A percentile compares a stretch with the other conserved stretches of the same genome.
Conservation (phyloP, 2,113 vertebrate genomes). For the Notarius lentiginosus region DNA sequence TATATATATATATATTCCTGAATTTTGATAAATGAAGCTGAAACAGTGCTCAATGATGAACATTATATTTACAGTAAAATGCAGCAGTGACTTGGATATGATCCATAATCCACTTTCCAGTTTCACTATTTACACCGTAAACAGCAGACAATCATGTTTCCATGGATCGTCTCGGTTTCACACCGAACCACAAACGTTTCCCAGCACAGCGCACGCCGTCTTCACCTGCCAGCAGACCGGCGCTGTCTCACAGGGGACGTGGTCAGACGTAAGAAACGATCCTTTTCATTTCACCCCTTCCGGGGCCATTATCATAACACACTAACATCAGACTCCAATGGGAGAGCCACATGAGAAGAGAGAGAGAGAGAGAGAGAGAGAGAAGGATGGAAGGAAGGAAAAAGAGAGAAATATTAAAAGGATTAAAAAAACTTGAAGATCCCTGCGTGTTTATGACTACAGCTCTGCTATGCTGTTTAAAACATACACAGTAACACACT, state of each 20-base stretch:
- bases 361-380: slow-evolving; percentile 3
- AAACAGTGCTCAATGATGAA: background rate
- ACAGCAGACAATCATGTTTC: background rate
- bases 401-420: background rate
- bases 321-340: background rate
- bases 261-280: background rate
- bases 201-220: background rate
- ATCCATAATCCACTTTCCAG: background rate
- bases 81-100: background rate
- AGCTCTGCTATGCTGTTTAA: background rate
- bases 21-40: background rate
- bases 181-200: background rate
- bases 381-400: background rate
- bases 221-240: background rate
- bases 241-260: background rate
- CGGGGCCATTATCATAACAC: background rate
- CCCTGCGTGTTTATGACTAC: background rate
- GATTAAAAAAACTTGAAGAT: background rate
- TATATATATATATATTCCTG: background rate
- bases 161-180: background rate
- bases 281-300: background rate
- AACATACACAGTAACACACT: background rate
- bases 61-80: background rate
- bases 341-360: background rate
- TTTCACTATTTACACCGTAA: background rate